These are phyloP conservation scores for Plutella xylostella DNA, from an alignment of 2,888 invertebrate genomes.

Conservation along the genomic window DNA sequence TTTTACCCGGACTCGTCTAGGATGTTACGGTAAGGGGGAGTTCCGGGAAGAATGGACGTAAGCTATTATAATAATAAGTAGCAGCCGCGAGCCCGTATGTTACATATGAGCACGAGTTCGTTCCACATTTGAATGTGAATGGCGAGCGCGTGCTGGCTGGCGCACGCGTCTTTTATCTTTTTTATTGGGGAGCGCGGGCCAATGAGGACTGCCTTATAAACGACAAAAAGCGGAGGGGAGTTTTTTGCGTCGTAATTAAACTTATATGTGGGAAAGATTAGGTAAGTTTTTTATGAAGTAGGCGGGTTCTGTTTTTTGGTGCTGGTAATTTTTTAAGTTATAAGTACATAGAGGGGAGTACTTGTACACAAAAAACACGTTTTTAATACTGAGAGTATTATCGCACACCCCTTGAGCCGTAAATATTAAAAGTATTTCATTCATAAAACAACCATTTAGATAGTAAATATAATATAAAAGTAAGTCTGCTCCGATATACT, in stretches of 20 bases:
- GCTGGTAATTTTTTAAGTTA: too few species aligned
- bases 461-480: too few species aligned
- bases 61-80: slow-evolving; percentile 50
- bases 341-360: too few species aligned
- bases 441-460: too few species aligned
- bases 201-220: slow-evolving; percentile 43
- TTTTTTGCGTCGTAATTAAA: slow-evolving; percentile 39
- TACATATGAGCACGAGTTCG: slow-evolving; percentile 49
- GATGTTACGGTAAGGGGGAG: slow-evolving; percentile 18
- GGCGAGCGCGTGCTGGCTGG: slow-evolving; percentile 44
- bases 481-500: too few species aligned
- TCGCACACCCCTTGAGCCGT: too few species aligned
- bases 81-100: slow-evolving; percentile 47
- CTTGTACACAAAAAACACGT: too few species aligned
- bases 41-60: slow-evolving; percentile 39
- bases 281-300: slow-evolving; percentile 32
- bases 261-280: slow-evolving; percentile 20
- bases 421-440: too few species aligned
- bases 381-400: too few species aligned
- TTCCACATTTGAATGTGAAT: slow-evolving; percentile 56
- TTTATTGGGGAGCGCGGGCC: slow-evolving; percentile 47
- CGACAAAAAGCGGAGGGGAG: slow-evolving; percentile 55
- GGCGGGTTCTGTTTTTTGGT: slow-evolving; percentile 37
- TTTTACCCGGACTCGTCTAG: too few species aligned
- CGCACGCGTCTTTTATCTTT: slow-evolving; percentile 61